These are phyloP conservation scores for Anneissia japonica DNA, from an alignment of 35 echinoderm and acorn worm species.

Conservation along the genomic window DNA sequence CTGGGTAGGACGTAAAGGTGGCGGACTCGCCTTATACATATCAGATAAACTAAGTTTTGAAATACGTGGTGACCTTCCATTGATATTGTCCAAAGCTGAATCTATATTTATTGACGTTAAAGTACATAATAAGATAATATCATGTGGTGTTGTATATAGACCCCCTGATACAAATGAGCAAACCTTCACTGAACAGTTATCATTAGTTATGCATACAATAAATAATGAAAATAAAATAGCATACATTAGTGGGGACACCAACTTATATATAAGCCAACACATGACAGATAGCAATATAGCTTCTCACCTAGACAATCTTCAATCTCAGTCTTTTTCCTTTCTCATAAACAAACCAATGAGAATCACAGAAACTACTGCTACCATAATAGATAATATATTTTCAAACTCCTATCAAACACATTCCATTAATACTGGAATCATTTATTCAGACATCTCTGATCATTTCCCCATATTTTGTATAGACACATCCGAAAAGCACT, in stretches of 20 bases:
- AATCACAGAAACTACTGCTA: background rate
- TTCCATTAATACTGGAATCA: background rate
- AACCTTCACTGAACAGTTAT: background rate
- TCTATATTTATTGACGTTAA: background rate
- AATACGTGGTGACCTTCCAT: background rate
- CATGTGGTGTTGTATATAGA: background rate
- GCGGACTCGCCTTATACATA: background rate
- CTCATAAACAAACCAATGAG: background rate
- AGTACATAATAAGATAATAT: background rate
- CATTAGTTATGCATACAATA: background rate
- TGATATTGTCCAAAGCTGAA: background rate
- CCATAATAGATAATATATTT: background rate
- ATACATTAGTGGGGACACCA: background rate
- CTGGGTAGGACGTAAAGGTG: background rate
- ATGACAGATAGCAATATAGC: background rate
- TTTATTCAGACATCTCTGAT: background rate
- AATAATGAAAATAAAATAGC: background rate
- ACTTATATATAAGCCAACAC: background rate
- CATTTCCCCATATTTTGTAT: background rate
- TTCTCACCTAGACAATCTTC: background rate
- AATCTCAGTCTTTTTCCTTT: background rate
- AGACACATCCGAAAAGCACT: background rate
- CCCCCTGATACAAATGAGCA: background rate
- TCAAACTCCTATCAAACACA: background rate
- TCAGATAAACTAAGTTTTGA: background rate